Percentiles rank a stretch among this genome's conserved stretches.
Evolutionary conservation across 2,113 vertebrate species (phyloP).

Genomic region (Clupea harengus): DNA sequence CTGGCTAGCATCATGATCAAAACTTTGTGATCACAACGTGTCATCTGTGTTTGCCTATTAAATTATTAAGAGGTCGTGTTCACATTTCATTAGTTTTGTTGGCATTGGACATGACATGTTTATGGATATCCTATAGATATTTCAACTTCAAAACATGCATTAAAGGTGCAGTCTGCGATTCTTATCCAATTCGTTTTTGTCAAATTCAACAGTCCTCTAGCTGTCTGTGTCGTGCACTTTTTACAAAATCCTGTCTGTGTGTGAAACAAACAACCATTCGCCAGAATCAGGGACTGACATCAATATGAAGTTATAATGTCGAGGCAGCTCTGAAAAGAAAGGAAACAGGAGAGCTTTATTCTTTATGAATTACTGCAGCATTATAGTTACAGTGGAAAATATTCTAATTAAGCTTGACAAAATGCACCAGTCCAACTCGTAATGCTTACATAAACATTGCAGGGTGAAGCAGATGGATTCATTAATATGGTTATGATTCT

Average conservation of each 20-base stretch:
- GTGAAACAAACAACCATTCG: not conserved
- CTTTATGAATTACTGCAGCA: not conserved
- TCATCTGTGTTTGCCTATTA: slow-evolving; percentile 60
- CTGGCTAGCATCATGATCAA: slow-evolving; percentile 49
- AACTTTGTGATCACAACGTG: slow-evolving; percentile 55
- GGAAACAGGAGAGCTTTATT: not conserved
- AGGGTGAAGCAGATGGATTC: not conserved
- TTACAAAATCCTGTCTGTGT: not conserved
- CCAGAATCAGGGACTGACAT: not conserved
- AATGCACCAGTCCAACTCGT: not conserved
- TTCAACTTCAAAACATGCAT: not conserved
- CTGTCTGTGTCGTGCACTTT: not conserved
- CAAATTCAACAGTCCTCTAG: no score
- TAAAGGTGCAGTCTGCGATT: not conserved
- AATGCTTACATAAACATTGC: not conserved
- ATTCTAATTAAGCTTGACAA: not conserved
- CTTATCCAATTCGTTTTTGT: not conserved
- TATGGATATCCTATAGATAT: not conserved
- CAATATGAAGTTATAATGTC: not conserved
- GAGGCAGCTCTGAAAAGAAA: not conserved
- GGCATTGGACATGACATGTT: not conserved
- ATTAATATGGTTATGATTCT: not conserved
- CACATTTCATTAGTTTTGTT: slow-evolving; percentile 18
- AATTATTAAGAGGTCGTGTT: slow-evolving; percentile 57
- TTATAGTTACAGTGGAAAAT: not conserved